Evolutionary conservation across 2,797 vertebrate genomes (phyloP), one percentile per base, ranked within the genome.

Genomic region (Cephalopachus bancanus): DNA sequence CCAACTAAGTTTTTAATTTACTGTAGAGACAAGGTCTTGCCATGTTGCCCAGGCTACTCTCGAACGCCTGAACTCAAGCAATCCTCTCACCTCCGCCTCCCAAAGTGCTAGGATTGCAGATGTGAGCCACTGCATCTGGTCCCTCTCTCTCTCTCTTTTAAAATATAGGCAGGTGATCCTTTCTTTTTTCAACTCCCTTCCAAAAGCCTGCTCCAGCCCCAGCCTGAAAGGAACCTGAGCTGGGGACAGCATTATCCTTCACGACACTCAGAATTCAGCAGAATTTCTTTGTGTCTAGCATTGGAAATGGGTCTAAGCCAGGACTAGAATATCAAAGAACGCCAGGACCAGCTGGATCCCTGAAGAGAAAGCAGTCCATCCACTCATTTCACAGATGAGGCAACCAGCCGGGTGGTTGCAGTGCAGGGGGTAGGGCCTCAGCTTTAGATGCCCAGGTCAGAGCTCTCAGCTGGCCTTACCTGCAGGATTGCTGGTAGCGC

Each of bases 271-370:
- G 24, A 53, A 88, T 83, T 57, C n/a, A n/a, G 74, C 22, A 69
- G 49, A 59, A 89, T 81, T 92, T 91, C 44, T 53, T 90, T 69
- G 74, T 94, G 19, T 74, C 33, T 28, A 67, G 74, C 37, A 72
- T n/a, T 22, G 49, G 75, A 9, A 14, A 30, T 44, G 17, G 74
- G 57, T 19, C 19, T 62, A 60, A 83, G 76, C 28, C n/a, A 83
- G 55, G 65, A 81, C 74, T 22, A 57, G 53, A 86, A 64, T 69
- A 84, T 85, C 64, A 85, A 79, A 94, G 83, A 55, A 44, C 2
- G 16, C 57, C 1, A 1, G 44, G 17, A 37, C 14, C 44, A 84
- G 57, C 30, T 69, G 55, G 12, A 33, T 60, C 8, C 6, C 1
- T 51, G 51, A 55, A 26, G 24, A 83, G 37, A 71, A 92, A n/a